phyloP scores from a whole-genome alignment of 2,797 vertebrate species.

The Varecia variegata region DNA sequence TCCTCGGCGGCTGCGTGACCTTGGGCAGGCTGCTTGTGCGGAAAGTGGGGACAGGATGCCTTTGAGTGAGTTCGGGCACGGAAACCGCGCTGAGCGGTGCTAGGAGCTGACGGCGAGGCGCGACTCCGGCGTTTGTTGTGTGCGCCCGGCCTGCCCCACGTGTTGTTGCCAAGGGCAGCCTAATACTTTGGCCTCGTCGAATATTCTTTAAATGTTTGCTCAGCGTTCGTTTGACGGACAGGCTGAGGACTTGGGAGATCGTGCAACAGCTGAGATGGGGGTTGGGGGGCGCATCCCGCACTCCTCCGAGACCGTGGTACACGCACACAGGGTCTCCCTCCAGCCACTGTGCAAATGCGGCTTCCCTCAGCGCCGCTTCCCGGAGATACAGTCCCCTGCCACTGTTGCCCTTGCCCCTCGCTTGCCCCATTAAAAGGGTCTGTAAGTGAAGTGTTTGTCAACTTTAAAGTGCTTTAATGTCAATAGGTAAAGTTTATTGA shows the following conservation, averaged over 20 bases:
- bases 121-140: background rate
- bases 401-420: too few relatives aligned
- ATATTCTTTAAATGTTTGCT: background rate
- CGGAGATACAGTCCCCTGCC: background rate
- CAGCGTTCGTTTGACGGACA: background rate
- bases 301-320: background rate
- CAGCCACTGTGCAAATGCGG: background rate
- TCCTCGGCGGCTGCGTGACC: background rate
- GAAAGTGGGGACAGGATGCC: background rate
- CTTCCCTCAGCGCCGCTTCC: background rate
- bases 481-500: background rate
- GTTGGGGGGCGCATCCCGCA: background rate
- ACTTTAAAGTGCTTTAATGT: background rate
- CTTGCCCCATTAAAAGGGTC: background rate
- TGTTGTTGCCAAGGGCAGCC: background rate
- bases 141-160: background rate
- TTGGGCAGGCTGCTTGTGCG: background rate
- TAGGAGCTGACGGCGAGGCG: background rate
- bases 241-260: background rate
- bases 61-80: background rate
- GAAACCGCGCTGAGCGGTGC: background rate
- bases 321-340: background rate
- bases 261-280: background rate
- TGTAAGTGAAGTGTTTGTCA: background rate
- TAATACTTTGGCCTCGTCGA: background rate